A percentile compares a stretch with the other conserved stretches of the same genome.
phyloP scores from a whole-genome alignment of 2,888 invertebrate genomes.

The Melanotus villosus region DNA sequence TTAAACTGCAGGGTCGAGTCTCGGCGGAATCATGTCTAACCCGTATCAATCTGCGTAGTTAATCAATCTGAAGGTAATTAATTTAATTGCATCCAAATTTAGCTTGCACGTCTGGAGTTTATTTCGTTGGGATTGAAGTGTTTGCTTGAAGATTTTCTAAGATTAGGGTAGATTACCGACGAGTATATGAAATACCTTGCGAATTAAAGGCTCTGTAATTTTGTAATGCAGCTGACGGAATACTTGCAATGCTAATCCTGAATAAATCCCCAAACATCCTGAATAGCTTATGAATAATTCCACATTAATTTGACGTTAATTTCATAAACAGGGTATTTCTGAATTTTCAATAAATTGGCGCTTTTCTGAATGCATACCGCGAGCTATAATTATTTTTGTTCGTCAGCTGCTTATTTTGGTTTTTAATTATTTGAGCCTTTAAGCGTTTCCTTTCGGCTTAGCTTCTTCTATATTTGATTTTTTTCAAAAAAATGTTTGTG shows the following conservation, averaged over 20 bases:
- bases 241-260: neutral
- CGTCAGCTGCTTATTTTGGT: too few species aligned
- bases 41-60: slow-evolving; percentile 17
- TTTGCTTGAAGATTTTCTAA: neutral
- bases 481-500: neutral
- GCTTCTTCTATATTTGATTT: too few species aligned
- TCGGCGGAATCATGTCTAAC: slow-evolving; percentile 11
- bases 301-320: neutral
- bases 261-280: neutral
- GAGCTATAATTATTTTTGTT: too few species aligned
- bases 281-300: neutral
- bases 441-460: too few species aligned
- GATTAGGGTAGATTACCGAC: slow-evolving; percentile 9
- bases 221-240: neutral
- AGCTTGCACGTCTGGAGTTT: slow-evolving; percentile 15
- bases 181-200: neutral
- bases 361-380: too few species aligned
- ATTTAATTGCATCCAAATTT: slow-evolving; percentile 20
- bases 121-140: slow-evolving; percentile 5
- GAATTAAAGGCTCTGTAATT: neutral
- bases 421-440: too few species aligned
- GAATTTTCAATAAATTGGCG: too few species aligned
- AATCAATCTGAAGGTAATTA: slow-evolving; percentile 24
- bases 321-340: too few species aligned
- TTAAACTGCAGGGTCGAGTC: slow-evolving; percentile 4